Evolutionary conservation across 2,888 invertebrate genomes (phyloP).

Genomic region (Mythimna vitellina): DNA sequence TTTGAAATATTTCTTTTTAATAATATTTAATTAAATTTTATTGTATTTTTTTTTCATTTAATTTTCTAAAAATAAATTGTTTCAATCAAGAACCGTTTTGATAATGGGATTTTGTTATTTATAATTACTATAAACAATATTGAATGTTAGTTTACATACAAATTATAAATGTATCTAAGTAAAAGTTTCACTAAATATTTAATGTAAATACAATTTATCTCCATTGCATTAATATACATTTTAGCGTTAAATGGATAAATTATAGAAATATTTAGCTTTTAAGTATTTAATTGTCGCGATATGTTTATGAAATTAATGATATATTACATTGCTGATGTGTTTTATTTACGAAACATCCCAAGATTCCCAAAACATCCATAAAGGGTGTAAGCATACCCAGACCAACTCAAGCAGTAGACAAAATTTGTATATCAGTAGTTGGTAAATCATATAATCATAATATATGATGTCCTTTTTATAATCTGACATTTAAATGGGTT

Average conservation of each 20-base stretch:
- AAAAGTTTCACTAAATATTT: conserved; percentile 49
- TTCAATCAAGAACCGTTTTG: neutral
- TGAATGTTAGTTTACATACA: conserved; percentile 32
- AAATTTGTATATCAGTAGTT: neutral
- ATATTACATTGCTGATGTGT: conserved; percentile 71
- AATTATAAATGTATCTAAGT: conserved; percentile 33
- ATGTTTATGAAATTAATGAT: conserved; percentile 71
- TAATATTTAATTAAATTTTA: neutral
- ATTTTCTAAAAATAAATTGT: neutral
- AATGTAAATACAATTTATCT: conserved; percentile 63
- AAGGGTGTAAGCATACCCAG: neutral
- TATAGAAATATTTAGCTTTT: conserved; percentile 53
- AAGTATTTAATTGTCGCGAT: conserved; percentile 60
- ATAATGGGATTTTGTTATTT: neutral
- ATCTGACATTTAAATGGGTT: neutral
- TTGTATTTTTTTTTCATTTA: neutral
- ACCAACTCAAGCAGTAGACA: neutral
- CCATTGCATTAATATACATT: conserved; percentile 53
- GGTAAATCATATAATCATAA: neutral
- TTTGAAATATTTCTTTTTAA: neutral
- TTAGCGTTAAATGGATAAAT: conserved; percentile 52
- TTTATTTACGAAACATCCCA: conserved; percentile 63
- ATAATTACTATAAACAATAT: neutral
- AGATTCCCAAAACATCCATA: neutral
- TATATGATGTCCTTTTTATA: neutral